Base-by-base conservation (phyloP, 2,888 invertebrate species). In the Cheilosia variabilis region DNA sequence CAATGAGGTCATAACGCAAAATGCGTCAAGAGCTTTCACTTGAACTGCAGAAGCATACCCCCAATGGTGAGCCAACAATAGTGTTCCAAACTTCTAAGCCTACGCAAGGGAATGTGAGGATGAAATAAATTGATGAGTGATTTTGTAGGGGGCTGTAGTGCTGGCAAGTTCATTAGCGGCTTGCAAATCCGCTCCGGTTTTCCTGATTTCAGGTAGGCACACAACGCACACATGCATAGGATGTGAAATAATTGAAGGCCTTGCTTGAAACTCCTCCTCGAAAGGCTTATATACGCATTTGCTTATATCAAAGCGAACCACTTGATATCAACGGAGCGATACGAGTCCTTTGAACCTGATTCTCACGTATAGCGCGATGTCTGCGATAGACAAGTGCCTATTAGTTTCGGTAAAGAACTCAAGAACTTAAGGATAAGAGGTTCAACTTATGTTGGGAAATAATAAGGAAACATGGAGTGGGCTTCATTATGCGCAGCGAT, bases 331-430 rank as follows among this genome's bases (percentile, higher is more conserved):
- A 62, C 53, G 34, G 43, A 68, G 69, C 19, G 71, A 76, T 65
- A 71, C n/a, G 58, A 82, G 77, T 77, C 72, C 77, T 77, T 77
- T 77, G 82, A 77, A 76, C 76, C 76, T 65, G 50, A 71, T 55
- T 58, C 15, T 27, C 53, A 66, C 24, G 34, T 65, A 60, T 47
- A 60, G 62, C 10, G 17, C 52, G 62, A 47, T 45, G 63, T 69
- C 41, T 52, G 31, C 34, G 47, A 45, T 41, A 60, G 50, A 58
- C 34, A 47, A 71, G 76, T 43, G 27, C 58, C 45, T 77, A 69
- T 76, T 77, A 65, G 76, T 71, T 76, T 60, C 15, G 71, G 72
- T 72, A 47, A 72, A 19, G 22, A 34, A 55, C 60, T 66, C 60
- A 53, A 75, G 4, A 41, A 58, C 65, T 37, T 69, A 37, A 69